phyloP scores from a whole-genome alignment of 2,113 vertebrate species.

The Prunella fulvescens region DNA sequence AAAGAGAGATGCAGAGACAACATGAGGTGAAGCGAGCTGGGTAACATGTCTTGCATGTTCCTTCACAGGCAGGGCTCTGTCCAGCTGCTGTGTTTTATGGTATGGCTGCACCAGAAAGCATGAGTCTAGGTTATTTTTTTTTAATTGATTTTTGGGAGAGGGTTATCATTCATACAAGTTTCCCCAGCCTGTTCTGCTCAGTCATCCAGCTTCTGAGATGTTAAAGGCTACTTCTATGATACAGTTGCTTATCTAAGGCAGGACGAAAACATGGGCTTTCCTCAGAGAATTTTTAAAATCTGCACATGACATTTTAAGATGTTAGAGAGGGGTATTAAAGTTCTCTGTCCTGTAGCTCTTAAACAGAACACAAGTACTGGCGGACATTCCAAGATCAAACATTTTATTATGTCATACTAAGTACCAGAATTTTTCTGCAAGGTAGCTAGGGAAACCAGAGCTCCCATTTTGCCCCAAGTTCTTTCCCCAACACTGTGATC shows the following conservation, averaged over 20 bases:
- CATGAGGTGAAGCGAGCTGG: neutral
- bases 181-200: neutral
- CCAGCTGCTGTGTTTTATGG: neutral
- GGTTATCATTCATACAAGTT: neutral
- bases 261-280: neutral
- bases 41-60: fast-evolving
- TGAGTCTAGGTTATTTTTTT: neutral
- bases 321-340: neutral
- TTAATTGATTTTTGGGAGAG: neutral
- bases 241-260: fast-evolving
- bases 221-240: neutral
- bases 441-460: neutral
- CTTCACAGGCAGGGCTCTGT: neutral
- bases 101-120: neutral
- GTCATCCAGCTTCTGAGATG: neutral
- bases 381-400: neutral
- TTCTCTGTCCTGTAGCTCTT: neutral
- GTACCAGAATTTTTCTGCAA: neutral
- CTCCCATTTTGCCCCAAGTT: neutral
- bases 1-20: neutral
- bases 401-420: neutral
- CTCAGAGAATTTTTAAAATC: neutral
- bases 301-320: neutral
- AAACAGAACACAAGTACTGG: neutral
- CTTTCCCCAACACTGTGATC: neutral